Evolutionary conservation across 2,797 vertebrate genomes (phyloP).

Genomic region (Momotus momota): DNA sequence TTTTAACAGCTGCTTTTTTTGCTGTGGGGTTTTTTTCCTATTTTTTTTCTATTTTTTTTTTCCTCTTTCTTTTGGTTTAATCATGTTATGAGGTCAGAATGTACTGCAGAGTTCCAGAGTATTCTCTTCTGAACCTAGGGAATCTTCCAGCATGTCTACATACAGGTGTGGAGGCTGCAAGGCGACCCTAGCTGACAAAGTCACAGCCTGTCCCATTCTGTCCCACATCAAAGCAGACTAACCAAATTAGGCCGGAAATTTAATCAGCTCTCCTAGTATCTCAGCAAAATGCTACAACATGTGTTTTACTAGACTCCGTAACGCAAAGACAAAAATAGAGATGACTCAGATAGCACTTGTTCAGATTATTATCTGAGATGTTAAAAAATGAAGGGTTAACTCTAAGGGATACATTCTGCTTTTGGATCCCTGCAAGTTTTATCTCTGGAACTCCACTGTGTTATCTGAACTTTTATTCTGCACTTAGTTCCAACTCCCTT

Average conservation of each 20-base stretch:
- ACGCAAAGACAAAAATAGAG: background rate
- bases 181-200: background rate
- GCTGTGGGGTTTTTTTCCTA: too few species aligned
- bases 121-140: background rate
- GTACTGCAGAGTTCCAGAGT: background rate
- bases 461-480: background rate
- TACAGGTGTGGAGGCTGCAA: background rate
- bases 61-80: background rate
- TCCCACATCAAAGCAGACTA: background rate
- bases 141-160: background rate
- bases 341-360: background rate
- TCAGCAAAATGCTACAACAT: background rate
- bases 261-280: background rate
- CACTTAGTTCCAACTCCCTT: background rate
- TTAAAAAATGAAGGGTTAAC: background rate
- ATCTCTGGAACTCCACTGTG: background rate
- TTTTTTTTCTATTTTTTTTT: too few species aligned
- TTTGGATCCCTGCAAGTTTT: background rate
- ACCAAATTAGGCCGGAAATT: background rate
- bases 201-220: background rate
- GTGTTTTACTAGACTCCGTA: background rate
- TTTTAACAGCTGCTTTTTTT: background rate
- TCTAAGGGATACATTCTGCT: background rate
- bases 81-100: background rate
- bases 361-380: background rate